Evolutionary conservation across 2,888 invertebrate genomes (phyloP).

Genomic region (Bugula neritina): DNA sequence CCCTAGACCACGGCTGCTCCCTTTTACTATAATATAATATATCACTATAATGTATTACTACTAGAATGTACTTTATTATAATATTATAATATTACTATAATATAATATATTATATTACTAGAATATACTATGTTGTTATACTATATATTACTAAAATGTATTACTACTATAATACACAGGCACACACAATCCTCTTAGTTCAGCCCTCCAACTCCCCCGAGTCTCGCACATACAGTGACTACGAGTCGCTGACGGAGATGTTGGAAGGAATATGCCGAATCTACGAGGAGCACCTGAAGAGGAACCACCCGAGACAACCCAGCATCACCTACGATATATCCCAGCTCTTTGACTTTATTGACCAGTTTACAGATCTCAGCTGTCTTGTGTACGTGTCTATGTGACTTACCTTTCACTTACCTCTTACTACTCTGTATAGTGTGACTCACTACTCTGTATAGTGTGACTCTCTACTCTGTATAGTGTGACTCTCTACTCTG

Average conservation of each 20-base stretch:
- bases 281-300: conserved; percentile 94
- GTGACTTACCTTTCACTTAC: too few species aligned
- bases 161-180: conserved; percentile 39
- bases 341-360: conserved; percentile 95
- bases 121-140: background rate
- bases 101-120: too few species aligned
- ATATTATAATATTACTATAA: too few species aligned
- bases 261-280: conserved; percentile 99
- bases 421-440: too few species aligned
- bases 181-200: conserved; percentile 87
- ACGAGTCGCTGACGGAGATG: conserved; percentile 94
- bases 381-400: conserved; percentile 85
- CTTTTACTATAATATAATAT: too few species aligned
- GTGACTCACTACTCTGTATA: too few species aligned
- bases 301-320: conserved; percentile 87
- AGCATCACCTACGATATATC: conserved; percentile 97
- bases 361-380: conserved; percentile 87
- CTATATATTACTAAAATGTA: background rate
- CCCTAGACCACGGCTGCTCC: too few species aligned
- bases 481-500: too few species aligned
- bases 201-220: conserved; percentile 89
- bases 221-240: conserved; percentile 94
- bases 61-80: too few species aligned
- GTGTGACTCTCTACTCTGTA: too few species aligned
- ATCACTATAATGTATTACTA: too few species aligned